These are phyloP conservation scores for Syrmaticus mikado DNA, from an alignment of 2,113 vertebrate genomes.

Conservation along the genomic window DNA sequence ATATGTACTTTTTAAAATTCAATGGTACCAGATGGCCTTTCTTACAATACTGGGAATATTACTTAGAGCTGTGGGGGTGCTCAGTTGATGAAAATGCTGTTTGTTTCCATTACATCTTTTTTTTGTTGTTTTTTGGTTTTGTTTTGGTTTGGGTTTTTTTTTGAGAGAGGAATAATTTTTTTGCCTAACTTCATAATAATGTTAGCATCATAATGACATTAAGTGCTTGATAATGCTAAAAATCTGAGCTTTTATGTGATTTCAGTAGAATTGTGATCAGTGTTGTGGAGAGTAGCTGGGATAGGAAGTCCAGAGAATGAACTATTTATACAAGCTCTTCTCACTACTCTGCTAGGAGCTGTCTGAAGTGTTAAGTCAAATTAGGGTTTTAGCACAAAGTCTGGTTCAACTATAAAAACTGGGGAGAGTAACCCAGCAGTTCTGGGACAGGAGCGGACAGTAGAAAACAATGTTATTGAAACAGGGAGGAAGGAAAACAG, in stretches of 20 bases:
- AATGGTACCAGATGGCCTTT: background rate
- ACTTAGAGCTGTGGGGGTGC: background rate
- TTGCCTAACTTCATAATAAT: background rate
- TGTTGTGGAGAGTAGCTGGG: background rate
- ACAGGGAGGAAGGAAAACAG: background rate
- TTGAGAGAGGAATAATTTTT: background rate
- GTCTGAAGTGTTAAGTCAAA: background rate
- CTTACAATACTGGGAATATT: background rate
- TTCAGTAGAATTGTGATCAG: background rate
- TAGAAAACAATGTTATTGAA: background rate
- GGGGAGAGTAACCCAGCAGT: background rate
- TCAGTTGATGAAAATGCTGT: background rate
- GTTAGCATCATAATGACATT: background rate
- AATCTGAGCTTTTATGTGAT: background rate
- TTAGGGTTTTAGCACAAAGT: background rate
- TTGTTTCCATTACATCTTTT: background rate
- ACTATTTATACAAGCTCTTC: background rate
- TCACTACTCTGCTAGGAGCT: background rate
- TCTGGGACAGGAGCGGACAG: background rate
- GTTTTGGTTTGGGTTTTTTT: too few species aligned
- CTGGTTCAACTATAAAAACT: background rate
- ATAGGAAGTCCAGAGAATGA: background rate
- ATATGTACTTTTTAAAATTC: background rate
- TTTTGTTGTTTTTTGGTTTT: background rate
- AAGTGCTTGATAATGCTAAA: background rate